Evolutionary conservation across 2,888 invertebrate genomes (phyloP).

Genomic region (Pandemis corylana): DNA sequence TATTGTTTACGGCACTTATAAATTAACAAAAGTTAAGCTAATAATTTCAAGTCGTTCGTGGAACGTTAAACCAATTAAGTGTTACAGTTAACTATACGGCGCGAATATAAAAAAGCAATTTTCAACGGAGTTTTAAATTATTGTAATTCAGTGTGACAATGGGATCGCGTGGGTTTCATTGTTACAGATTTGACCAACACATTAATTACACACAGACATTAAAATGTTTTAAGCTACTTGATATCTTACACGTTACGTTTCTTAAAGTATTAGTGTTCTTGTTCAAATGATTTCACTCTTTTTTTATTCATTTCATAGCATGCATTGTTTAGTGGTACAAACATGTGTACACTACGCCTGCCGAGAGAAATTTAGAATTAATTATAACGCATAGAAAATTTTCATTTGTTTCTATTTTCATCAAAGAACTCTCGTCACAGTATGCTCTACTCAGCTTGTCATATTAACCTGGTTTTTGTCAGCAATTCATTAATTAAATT

Average conservation of each 20-base stretch:
- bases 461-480: neutral
- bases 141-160: constrained; percentile 2
- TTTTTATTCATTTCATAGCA: too few species aligned
- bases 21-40: neutral
- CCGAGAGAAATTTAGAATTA: neutral
- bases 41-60: neutral
- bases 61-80: neutral
- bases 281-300: too few species aligned
- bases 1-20: neutral
- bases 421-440: neutral
- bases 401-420: neutral
- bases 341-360: neutral
- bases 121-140: neutral
- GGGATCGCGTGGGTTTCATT: neutral
- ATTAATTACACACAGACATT: too few species aligned
- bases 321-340: neutral
- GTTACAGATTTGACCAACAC: neutral
- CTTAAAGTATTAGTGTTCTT: too few species aligned
- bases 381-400: neutral
- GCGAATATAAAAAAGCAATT: constrained; percentile 1
- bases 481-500: constrained; percentile 2
- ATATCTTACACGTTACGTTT: too few species aligned
- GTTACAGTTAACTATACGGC: neutral
- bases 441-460: neutral
- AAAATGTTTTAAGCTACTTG: too few species aligned